phyloP scores from a whole-genome alignment of 2,113 vertebrate species.

The Oreochromis aureus region DNA sequence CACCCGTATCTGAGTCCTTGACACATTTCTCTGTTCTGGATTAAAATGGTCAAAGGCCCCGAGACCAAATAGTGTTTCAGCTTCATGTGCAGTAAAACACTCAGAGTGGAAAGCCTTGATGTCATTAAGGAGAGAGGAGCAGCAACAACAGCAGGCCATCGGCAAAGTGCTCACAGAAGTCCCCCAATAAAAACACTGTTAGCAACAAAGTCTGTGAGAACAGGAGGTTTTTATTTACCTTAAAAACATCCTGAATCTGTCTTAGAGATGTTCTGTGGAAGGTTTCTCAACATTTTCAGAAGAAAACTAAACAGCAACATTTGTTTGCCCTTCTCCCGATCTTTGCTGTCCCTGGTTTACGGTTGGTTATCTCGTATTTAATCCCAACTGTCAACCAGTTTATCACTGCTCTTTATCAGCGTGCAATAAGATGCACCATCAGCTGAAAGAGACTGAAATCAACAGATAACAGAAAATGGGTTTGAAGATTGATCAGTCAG shows the following conservation, averaged over 20 bases:
- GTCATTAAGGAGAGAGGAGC: neutral
- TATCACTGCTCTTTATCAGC: neutral
- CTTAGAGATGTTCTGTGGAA: neutral
- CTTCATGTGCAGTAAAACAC: neutral
- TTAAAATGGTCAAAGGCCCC: neutral
- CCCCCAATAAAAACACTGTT: neutral
- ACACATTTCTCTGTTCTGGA: neutral
- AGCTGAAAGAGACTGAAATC: neutral
- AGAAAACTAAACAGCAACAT: neutral
- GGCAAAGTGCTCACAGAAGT: neutral
- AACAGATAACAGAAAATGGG: neutral
- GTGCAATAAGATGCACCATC: neutral
- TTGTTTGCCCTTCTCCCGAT: neutral
- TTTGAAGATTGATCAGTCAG: neutral
- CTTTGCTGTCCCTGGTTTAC: neutral
- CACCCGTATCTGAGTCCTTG: fast-evolving
- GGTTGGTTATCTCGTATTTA: neutral
- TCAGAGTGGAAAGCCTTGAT: neutral
- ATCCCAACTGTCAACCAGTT: neutral
- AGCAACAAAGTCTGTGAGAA: neutral
- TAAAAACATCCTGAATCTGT: neutral
- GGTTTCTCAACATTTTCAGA: neutral
- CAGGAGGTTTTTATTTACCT: neutral
- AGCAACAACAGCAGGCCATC: neutral
- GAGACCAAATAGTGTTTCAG: neutral